These are phyloP conservation scores for Muschampia plurimacula DNA, from an alignment of 2,888 invertebrate species.

Conservation along the genomic window DNA sequence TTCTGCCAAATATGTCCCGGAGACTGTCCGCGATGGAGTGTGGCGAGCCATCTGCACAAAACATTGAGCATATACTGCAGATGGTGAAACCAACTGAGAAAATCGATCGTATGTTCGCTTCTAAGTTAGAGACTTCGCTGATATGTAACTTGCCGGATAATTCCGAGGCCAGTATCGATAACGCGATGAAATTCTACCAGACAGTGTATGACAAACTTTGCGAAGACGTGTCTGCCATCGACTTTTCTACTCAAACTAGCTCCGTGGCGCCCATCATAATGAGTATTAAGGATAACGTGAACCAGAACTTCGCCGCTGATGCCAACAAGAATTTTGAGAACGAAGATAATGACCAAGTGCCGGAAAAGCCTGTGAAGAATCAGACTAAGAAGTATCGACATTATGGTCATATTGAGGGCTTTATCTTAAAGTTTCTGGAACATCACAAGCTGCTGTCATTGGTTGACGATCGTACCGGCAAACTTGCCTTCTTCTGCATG, in stretches of 20 bases:
- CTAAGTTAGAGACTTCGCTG: conserved; percentile 67
- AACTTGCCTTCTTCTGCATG: conserved; percentile 79
- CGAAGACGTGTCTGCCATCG: conserved; percentile 62
- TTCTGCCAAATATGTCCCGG: conserved; percentile 76
- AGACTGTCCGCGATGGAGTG: conserved; percentile 71
- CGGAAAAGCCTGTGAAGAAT: conserved; percentile 69
- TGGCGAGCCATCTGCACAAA: conserved; percentile 63
- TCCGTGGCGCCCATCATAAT: conserved; percentile 80
- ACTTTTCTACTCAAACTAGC: conserved; percentile 71
- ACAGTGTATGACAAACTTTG: conserved; percentile 67
- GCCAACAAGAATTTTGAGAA: conserved; percentile 76
- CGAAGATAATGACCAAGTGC: conserved; percentile 69
- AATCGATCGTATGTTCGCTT: conserved; percentile 64
- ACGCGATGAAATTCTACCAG: conserved; percentile 72
- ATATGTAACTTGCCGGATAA: conserved; percentile 74
- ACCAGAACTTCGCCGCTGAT: conserved; percentile 76
- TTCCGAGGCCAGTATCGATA: conserved; percentile 73
- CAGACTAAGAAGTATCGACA: conserved; percentile 76
- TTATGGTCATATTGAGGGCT: conserved; percentile 76
- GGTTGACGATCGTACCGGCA: conserved; percentile 78
- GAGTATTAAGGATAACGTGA: conserved; percentile 81
- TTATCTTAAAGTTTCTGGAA: conserved; percentile 66
- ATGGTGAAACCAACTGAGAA: conserved; percentile 68
- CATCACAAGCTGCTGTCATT: conserved; percentile 74
- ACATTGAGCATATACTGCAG: conserved; percentile 61